phyloP scores from a whole-genome alignment of 2,888 invertebrate species.

The Taphrorychus bicolor region DNA sequence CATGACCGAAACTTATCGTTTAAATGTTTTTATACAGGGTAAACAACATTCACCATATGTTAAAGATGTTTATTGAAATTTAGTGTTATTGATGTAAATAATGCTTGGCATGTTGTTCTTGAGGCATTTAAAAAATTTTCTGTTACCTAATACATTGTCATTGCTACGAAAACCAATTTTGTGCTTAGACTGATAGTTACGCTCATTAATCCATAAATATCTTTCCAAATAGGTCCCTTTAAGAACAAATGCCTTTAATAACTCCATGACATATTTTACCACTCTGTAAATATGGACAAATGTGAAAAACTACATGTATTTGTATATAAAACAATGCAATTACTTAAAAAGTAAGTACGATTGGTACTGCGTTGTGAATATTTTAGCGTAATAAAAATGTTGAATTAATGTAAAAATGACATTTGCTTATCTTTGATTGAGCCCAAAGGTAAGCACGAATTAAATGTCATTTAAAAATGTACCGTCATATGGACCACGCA shows the following conservation, averaged over 20 bases:
- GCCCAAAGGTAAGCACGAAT: slow-evolving; percentile 45
- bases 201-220: too few species aligned
- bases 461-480: slow-evolving; percentile 40
- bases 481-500: neutral
- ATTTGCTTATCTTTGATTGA: slow-evolving; percentile 41
- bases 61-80: neutral
- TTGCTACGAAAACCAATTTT: too few species aligned
- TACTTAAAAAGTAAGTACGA: slow-evolving; percentile 22
- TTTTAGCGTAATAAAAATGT: slow-evolving; percentile 2
- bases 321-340: neutral
- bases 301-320: slow-evolving; percentile 7
- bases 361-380: slow-evolving; percentile 29
- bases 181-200: too few species aligned
- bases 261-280: too few species aligned
- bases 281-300: neutral
- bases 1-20: neutral
- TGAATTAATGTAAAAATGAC: slow-evolving; percentile 11
- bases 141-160: too few species aligned
- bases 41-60: neutral
- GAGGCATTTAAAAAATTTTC: too few species aligned
- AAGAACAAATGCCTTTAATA: neutral
- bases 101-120: neutral
- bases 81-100: neutral
- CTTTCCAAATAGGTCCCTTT: too few species aligned
- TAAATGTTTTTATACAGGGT: neutral